Conservation (phyloP, 2,888 invertebrate genomes). For the Notodromas monacha region DNA sequence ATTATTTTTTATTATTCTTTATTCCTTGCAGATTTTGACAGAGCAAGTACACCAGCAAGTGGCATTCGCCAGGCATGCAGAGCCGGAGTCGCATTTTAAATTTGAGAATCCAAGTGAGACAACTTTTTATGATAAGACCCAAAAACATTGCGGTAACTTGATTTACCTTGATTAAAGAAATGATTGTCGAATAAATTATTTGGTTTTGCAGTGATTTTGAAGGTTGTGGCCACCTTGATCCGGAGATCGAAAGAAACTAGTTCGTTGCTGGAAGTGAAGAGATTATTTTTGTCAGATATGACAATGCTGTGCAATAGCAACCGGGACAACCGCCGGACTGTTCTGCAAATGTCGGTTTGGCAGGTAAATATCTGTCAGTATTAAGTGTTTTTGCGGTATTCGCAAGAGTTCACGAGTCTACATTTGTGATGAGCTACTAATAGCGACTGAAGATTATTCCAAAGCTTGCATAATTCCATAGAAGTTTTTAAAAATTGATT, state of each 20-base stretch:
- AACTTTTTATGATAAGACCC: too few species aligned
- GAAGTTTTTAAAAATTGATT: too few species aligned
- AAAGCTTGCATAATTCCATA: too few species aligned
- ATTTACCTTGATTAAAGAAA: too few species aligned
- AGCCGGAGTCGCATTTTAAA: conserved; percentile 72
- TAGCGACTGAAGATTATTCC: too few species aligned
- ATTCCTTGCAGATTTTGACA: conserved; percentile 37
- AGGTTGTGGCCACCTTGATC: conserved; percentile 86
- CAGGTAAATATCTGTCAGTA: conserved; percentile 27
- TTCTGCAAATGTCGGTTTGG: conserved; percentile 99
- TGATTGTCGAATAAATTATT: background rate
- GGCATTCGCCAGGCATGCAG: conserved; percentile 64
- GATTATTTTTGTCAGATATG: conserved; percentile 86
- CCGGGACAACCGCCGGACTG: conserved; percentile 78
- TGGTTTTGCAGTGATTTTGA: conserved; percentile 50
- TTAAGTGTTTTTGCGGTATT: background rate
- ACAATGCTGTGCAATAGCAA: conserved; percentile 89
- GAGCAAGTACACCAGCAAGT: conserved; percentile 88
- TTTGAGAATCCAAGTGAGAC: conserved; percentile 79
- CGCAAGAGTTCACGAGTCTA: too few species aligned
- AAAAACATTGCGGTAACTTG: too few species aligned
- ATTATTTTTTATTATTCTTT: conserved; percentile 5
- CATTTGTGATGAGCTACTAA: too few species aligned
- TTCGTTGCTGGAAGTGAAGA: conserved; percentile 64
- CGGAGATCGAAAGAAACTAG: conserved; percentile 67